Conservation (phyloP, 1,140 invertebrate species). For the Tetramorium simillimum region DNA sequence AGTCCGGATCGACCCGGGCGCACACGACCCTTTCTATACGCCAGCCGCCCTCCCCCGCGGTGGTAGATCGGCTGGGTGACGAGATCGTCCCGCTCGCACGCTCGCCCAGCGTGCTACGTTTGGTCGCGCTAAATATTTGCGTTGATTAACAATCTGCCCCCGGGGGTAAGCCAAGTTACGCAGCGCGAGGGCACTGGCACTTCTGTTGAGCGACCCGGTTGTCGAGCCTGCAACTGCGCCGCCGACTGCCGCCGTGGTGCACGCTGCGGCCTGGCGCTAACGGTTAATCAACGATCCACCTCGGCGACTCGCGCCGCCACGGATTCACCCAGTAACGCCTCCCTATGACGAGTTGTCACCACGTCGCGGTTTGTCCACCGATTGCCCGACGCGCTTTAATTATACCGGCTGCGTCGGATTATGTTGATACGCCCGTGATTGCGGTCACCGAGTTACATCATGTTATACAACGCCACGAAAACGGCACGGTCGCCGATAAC, state of each 20-base stretch:
- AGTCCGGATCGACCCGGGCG: conserved; percentile 26
- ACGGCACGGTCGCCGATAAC: background rate
- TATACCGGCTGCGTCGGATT: conserved; percentile 43
- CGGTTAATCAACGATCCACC: conserved; percentile 54
- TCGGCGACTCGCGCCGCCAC: conserved; percentile 48
- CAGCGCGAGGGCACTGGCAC: conserved; percentile 14
- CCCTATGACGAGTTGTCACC: conserved; percentile 57
- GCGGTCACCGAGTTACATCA: conserved; percentile 49
- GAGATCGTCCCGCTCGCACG: conserved; percentile 18
- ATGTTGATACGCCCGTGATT: conserved; percentile 51
- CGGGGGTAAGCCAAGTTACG: conserved; percentile 12
- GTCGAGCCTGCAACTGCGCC: conserved; percentile 36
- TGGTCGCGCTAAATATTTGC: conserved; percentile 74
- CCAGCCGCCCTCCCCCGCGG: conserved; percentile 17
- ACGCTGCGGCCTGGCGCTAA: conserved; percentile 35
- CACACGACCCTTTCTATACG: conserved; percentile 17
- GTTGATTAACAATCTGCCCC: conserved; percentile 74
- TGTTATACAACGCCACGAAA: background rate
- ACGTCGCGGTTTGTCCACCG: conserved; percentile 47
- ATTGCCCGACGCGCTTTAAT: conserved; percentile 50
- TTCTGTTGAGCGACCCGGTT: conserved; percentile 24
- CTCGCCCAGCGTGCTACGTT: conserved; percentile 47
- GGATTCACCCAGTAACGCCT: conserved; percentile 38
- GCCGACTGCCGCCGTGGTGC: conserved; percentile 24
- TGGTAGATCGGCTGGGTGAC: conserved; percentile 51